Evolutionary conservation across 2,113 vertebrate genomes (phyloP), one percentile per base, ranked within the genome.

Genomic region (Aphelocoma coerulescens): DNA sequence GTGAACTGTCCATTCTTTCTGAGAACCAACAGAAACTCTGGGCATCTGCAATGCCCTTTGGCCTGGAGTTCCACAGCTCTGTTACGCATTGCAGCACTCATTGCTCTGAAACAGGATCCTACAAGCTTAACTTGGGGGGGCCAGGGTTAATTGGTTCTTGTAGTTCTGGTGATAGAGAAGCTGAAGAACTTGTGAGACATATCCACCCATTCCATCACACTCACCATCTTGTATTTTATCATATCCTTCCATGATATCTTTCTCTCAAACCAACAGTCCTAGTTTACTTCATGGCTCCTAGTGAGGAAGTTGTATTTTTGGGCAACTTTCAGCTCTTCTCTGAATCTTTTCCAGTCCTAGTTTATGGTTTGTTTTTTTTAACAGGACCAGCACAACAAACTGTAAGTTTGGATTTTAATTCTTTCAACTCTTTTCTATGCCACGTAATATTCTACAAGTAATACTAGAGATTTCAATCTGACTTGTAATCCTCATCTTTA

Each of bases 111-210:
- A 58, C 11, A 39, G 32, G 48, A 72, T 49, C 16, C 58, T 14
- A 39, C 0, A 2, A 86, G 11, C 43, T 54, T 67, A 27, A 63
- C 49, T 67, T 71, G 12, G 51, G 7, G 7, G 1, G 5, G 1
- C 4, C 35, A 62, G 23, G 21, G 30, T 62, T 58, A 71, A 63
- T 19, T 63, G 52, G 5, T 48, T 77, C 65, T 67, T 85, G 14
- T 43, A 58, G 23, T 49, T 81, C 44, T 81, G 67, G 10, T 22
- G 37, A 54, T 24, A 63, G 67, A 58, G 69, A 48, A 62, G 21
- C 28, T 43, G 44, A 71, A n/a, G 16, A 88, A 75, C 11, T 32
- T 13, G 21, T 62, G 52, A 66, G 80, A 49, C 16, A 9, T 9
- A 57, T 3, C 18, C 27, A 58, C 37, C 27, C 41, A 75, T 85